Conservation (phyloP, 2,113 vertebrate genomes). For the Aegithalos caudatus region DNA sequence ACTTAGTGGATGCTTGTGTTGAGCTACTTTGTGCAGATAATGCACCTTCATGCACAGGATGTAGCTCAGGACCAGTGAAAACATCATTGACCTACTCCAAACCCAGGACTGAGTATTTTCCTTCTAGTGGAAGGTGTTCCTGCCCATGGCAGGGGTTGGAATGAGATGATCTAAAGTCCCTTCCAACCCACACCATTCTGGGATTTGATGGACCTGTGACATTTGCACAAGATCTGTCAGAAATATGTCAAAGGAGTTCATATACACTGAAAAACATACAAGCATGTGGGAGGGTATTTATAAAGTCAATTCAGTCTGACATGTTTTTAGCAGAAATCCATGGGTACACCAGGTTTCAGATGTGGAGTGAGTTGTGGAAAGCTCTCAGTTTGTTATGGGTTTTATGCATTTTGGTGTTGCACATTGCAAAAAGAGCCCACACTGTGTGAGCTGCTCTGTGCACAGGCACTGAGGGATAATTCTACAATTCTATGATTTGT, state of each 20-base stretch:
- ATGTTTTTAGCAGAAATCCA: not conserved
- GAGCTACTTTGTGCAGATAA: not conserved
- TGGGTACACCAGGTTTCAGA: fast-evolving
- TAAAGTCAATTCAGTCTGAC: not conserved
- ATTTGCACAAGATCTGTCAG: not conserved
- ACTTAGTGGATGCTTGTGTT: not conserved
- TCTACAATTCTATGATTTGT: not conserved
- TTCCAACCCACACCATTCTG: not conserved
- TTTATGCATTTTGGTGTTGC: not conserved
- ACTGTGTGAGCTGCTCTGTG: not conserved
- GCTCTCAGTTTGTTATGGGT: not conserved
- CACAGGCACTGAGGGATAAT: not conserved
- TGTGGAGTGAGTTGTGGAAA: not conserved
- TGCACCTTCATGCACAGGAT: not conserved
- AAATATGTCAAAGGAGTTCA: not conserved
- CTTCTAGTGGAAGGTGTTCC: not conserved
- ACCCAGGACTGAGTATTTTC: not conserved
- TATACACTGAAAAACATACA: not conserved
- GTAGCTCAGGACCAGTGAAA: not conserved
- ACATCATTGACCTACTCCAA: not conserved
- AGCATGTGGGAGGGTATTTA: not conserved
- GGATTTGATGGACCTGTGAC: not conserved
- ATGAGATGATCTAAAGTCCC: not conserved
- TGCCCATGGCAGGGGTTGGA: not conserved
- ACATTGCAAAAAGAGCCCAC: not conserved